Conservation (phyloP, 2,113 vertebrate genomes). For the Cariama cristata region DNA sequence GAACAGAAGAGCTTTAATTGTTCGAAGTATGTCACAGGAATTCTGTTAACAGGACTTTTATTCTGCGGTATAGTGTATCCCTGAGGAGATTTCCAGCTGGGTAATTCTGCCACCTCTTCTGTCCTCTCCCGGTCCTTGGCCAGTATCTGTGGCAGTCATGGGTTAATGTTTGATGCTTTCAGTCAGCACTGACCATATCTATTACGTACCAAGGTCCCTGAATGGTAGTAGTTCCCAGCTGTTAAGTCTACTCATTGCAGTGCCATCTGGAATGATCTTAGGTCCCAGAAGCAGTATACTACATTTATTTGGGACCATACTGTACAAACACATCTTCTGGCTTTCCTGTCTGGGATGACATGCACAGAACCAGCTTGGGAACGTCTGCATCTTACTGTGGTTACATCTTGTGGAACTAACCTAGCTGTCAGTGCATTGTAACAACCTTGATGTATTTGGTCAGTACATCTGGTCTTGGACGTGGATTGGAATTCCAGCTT, state of each 20-base stretch:
- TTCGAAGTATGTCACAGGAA: not conserved
- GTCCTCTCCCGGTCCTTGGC: not conserved
- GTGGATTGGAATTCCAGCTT: not conserved
- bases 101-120: not conserved
- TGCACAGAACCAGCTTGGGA: not conserved
- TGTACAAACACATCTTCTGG: not conserved
- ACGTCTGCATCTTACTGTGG: not conserved
- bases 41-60: not conserved
- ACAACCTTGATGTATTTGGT: not conserved
- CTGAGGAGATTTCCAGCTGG: not conserved
- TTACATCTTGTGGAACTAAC: not conserved
- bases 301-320: not conserved
- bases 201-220: not conserved
- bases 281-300: not conserved
- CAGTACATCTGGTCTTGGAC: not conserved
- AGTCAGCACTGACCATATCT: rapidly evolving
- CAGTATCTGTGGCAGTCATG: not conserved
- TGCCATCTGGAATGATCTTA: not conserved
- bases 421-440: not conserved
- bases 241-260: not conserved
- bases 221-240: not conserved
- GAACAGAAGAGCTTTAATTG: not conserved
- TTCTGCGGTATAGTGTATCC: not conserved
- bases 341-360: not conserved
- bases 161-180: not conserved